Base-by-base conservation (phyloP, 2,888 invertebrate genomes). In the Cerastis rubricosa region DNA sequence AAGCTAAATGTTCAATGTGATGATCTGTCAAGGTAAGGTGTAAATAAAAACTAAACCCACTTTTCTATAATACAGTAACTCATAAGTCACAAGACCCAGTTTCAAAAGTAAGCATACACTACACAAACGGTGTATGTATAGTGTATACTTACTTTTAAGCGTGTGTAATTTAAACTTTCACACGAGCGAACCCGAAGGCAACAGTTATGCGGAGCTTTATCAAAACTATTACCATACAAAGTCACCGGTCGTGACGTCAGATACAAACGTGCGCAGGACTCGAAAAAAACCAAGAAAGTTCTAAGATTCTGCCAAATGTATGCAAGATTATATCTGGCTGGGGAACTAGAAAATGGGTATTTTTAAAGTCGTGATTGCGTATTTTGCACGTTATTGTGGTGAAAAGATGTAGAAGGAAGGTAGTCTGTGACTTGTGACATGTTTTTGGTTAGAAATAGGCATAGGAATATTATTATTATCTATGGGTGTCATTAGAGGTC, bases 191-290 rank as follows among this genome's bases (percentile, higher is more conserved):
- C 2, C 64, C 74, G 17, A 45, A 40, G 51, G 65, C 69, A 61
- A 68, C 66, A 77, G 71, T 70, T 82, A 75, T 71, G 63, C 78
- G 47, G 63, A 68, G 71, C 82, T 87, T 89, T 91, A 90, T 90
- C 91, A 88, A 87, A 89, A 81, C 90, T 91, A 93, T 94, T 94
- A 93, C 91, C 93, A 94, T 94, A 94, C 92, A 94, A 93, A 93
- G 92, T 93, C 92, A 74, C 73, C 76, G 86, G 92, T 95, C 94
- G 94, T 94, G 94, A 94, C 90, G 88, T 87, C 80, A 87, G 87
- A 87, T 84, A 83, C 69, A 65, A 83, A 81, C 83, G 80, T 90
- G 85, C 85, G 83, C 81, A 81, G 81, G 78, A 87, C 84, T 85
- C 67, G 87, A 89, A 90, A 90, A 87, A 80, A 87, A 89, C 89